Evolutionary conservation across 2,888 invertebrate genomes (phyloP).

Genomic region (Siphlonurus alternatus): DNA sequence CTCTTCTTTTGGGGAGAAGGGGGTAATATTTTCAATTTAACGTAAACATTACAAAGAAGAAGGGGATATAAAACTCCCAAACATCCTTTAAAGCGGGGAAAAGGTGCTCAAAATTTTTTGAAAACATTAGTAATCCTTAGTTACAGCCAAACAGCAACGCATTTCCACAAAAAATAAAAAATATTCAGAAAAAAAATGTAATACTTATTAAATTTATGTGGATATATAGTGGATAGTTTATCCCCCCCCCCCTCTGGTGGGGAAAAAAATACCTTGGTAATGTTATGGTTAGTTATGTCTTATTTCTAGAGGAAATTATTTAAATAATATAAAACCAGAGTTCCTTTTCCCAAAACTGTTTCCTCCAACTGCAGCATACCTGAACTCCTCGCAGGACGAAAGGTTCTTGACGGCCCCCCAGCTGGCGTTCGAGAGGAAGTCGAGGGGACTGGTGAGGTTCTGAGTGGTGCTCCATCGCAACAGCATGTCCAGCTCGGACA

Average conservation of each 20-base stretch:
- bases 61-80: not conserved
- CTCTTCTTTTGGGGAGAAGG: not conserved
- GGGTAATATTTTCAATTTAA: not conserved
- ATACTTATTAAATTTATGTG: not conserved
- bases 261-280: too few relatives aligned
- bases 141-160: too few relatives aligned
- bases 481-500: slow-evolving; percentile 68
- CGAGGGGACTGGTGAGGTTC: slow-evolving; percentile 56
- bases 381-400: slow-evolving; percentile 52
- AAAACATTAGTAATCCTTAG: too few relatives aligned
- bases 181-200: not conserved
- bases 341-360: too few relatives aligned
- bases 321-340: too few relatives aligned
- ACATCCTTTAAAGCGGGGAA: too few relatives aligned
- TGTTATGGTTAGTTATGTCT: too few relatives aligned
- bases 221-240: not conserved
- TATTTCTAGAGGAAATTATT: too few relatives aligned
- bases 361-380: too few relatives aligned
- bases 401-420: slow-evolving; percentile 76
- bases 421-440: slow-evolving; percentile 57
- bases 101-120: too few relatives aligned
- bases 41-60: not conserved
- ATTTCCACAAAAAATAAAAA: not conserved
- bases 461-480: slow-evolving; percentile 67
- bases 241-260: too few relatives aligned